Evolutionary conservation across 1,140 invertebrate genomes (phyloP), one percentile per base, ranked within the genome.

Genomic region (Bombus haemorrhoidalis): DNA sequence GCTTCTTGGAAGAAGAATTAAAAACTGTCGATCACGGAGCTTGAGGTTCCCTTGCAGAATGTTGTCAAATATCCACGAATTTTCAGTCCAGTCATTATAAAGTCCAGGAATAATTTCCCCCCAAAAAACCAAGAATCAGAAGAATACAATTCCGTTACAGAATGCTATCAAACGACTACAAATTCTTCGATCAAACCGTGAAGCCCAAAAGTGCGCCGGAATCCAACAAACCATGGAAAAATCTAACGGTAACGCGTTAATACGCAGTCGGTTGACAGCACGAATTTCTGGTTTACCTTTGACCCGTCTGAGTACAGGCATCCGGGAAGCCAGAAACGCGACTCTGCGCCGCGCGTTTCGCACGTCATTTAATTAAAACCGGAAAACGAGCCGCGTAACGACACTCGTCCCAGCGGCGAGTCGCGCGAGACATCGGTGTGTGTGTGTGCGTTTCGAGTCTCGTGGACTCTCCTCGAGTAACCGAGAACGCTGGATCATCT

Each of bases 381-480:
- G 84, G 84, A 88, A 88, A 90, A 90, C 81, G 90, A 90, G 89
- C 84, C 81, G 71, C 90, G 78, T 88, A 91, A 91, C 84, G 84
- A 88, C 87, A 88, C 83, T 88, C 78, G 77, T 78, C 53, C 76
- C 47, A 43, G 15, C 18, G 43, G 74, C 76, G 80, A 47, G 80
- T 59, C 64, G 39, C n/a, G 32, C 68, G 73, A 82, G 68, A 64
- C 34, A 59, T 86, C 78, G 68, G 80, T 53, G 47, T 22, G 18
- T 18, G 15, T 15, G 47, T 18, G 47, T 53, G 18, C 5, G 18
- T 53, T 53, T 53, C 18, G 47, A 22, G 47, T 81, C 75, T 79
- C 80, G 37, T n/a, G 79, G 53, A 53, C 18, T 57, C 28, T 78
- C 1, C n/a, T 25, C 32, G 66, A 68, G 32, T 9, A 68, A 34